Evolutionary conservation across 2,888 invertebrate species (phyloP).

Genomic region (Amphipoea lucens): DNA sequence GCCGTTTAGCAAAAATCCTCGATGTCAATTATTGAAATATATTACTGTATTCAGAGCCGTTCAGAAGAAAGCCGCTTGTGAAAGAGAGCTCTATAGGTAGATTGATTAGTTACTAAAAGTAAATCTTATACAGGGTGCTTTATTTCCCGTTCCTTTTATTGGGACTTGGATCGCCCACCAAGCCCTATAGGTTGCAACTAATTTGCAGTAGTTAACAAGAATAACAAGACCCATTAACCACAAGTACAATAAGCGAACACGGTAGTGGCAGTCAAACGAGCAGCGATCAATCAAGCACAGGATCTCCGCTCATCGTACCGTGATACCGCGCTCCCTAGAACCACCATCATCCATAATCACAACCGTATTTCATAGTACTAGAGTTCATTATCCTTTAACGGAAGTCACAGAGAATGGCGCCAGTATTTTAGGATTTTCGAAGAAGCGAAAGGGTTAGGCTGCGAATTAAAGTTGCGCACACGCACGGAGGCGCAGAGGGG

Average conservation of each 20-base stretch:
- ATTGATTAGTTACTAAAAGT: neutral
- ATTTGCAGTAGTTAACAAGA: conserved; percentile 64
- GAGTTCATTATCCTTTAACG: conserved; percentile 75
- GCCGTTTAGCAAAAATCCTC: conserved; percentile 39
- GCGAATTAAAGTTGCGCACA: conserved; percentile 82
- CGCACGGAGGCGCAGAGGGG: conserved; percentile 71
- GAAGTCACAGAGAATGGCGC: conserved; percentile 78
- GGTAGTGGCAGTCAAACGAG: conserved; percentile 68
- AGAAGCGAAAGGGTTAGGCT: conserved; percentile 81
- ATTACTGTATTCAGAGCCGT: conserved; percentile 5
- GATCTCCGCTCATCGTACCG: conserved; percentile 88
- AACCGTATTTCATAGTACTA: conserved; percentile 73
- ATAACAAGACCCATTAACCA: conserved; percentile 69
- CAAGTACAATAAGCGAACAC: conserved; percentile 65
- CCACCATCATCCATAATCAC: conserved; percentile 69
- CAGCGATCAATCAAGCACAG: conserved; percentile 85
- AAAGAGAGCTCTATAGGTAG: neutral
- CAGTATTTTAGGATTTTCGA: conserved; percentile 89
- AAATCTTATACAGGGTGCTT: neutral
- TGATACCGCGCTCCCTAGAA: conserved; percentile 85
- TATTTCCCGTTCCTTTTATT: neutral
- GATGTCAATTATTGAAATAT: conserved; percentile 22
- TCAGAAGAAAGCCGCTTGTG: neutral
- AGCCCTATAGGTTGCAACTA: conserved; percentile 47
- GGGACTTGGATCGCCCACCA: conserved; percentile 30